Conservation (phyloP, 2,888 invertebrate species). For the Drosophila subsilvestris region DNA sequence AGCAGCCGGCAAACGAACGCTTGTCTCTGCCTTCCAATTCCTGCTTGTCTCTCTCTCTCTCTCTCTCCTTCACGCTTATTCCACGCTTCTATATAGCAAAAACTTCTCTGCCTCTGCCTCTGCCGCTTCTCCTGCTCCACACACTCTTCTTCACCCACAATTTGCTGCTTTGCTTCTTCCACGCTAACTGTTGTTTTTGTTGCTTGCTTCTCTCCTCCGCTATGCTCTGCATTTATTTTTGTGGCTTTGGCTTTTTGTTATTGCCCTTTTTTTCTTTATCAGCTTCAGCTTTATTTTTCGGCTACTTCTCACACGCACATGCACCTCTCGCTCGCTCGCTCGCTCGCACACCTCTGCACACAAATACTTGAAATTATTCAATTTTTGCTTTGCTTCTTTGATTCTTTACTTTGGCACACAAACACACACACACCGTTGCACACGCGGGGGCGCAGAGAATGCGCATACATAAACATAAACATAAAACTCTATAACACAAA, state of each 20-base stretch:
- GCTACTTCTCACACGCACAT: constrained; percentile 17
- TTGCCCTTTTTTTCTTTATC: constrained; percentile 28
- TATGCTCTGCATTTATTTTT: constrained; percentile 3
- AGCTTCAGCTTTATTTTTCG: constrained; percentile 24
- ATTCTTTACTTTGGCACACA: constrained; percentile 44
- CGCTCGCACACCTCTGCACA: constrained; percentile 33
- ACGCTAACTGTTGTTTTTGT: constrained; percentile 17
- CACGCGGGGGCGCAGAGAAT: constrained; percentile 1
- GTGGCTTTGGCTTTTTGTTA: constrained; percentile 14
- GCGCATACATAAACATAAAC: constrained; percentile 12
- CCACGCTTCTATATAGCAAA: constrained; percentile 4
- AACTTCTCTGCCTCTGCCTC: constrained; percentile 1
- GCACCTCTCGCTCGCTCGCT: constrained; percentile 9
- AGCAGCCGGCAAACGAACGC: constrained; percentile 38
- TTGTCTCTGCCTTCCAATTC: too few species aligned
- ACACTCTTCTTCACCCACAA: too few species aligned
- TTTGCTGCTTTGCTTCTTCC: too few species aligned
- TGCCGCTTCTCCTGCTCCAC: too few species aligned
- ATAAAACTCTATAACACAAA: too few species aligned
- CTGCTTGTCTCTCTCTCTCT: background rate
- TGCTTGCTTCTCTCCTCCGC: too few species aligned
- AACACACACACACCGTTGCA: constrained; percentile 18
- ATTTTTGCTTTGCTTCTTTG: constrained; percentile 67
- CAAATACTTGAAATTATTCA: constrained; percentile 65
- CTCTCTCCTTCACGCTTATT: background rate